Percentiles rank a stretch among this genome's conserved stretches.
Conservation (phyloP, 1,140 invertebrate genomes). For the Protaetia brevitarsis region DNA sequence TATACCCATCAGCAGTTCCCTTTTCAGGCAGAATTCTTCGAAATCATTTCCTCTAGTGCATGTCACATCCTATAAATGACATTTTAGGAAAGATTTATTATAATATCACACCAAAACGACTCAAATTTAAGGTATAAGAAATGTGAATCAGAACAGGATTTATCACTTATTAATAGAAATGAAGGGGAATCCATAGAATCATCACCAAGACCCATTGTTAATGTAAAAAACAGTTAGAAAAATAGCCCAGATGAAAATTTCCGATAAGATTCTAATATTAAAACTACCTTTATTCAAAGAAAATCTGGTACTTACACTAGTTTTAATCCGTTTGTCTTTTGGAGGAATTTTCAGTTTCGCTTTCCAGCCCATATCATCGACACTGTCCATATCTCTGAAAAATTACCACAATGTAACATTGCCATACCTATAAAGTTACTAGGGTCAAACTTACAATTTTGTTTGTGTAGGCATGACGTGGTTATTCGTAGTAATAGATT, state of each 20-base stretch:
- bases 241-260: neutral
- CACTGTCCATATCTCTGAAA: constrained; percentile 47
- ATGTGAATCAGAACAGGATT: constrained; percentile 33
- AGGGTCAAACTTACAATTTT: constrained; percentile 9
- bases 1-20: constrained; percentile 98
- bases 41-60: constrained; percentile 99
- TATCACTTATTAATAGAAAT: constrained; percentile 44
- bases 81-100: constrained; percentile 3
- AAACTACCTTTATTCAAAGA: neutral
- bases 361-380: constrained; percentile 92
- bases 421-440: neutral
- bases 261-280: neutral
- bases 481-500: constrained; percentile 14
- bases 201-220: constrained; percentile 31
- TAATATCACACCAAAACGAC: neutral
- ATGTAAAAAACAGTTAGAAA: neutral
- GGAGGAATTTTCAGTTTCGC: constrained; percentile 92
- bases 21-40: constrained; percentile 98
- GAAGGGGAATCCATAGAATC: constrained; percentile 45
- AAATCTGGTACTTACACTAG: constrained; percentile 73
- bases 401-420: neutral
- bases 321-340: constrained; percentile 93
- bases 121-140: neutral
- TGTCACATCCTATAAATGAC: constrained; percentile 84
- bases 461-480: constrained; percentile 20